These are phyloP conservation scores for Falco rusticolus DNA, from an alignment of 2,797 vertebrate species.

Conservation along the genomic window DNA sequence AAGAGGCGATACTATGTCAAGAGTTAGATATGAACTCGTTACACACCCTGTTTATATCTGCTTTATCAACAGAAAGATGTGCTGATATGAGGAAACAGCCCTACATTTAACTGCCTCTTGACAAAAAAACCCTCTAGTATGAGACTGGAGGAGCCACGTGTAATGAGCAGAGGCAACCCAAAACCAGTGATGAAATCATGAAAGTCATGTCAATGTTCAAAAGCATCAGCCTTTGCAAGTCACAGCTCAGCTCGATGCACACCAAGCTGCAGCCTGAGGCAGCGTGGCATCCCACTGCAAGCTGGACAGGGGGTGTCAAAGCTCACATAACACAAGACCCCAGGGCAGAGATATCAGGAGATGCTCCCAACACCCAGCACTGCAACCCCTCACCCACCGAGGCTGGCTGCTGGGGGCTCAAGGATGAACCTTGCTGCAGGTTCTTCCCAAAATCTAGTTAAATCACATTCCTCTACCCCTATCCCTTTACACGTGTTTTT, in stretches of 20 bases:
- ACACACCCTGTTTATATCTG: not conserved
- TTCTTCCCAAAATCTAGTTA: not conserved
- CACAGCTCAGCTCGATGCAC: not conserved
- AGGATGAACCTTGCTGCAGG: not conserved
- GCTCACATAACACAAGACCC: not conserved
- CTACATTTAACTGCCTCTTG: not conserved
- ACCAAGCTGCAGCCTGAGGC: not conserved
- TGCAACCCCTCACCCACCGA: not conserved
- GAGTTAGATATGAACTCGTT: not conserved
- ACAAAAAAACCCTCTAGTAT: not conserved
- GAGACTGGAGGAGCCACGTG: not conserved
- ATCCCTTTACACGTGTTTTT: not conserved
- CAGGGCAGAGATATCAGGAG: not conserved
- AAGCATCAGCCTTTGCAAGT: not conserved
- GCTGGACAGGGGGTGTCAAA: fast-evolving
- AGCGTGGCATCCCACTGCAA: not conserved
- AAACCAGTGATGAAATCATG: not conserved
- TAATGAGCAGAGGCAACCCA: not conserved
- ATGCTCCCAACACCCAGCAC: not conserved
- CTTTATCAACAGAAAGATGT: not conserved
- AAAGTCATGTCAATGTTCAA: not conserved
- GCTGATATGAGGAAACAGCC: not conserved
- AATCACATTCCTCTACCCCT: not conserved
- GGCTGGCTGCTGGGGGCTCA: not conserved
- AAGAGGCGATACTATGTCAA: not conserved